Evolutionary conservation across 2,888 invertebrate species (phyloP), one percentile per base, ranked within the genome.

Genomic region (Nasonia oneida): DNA sequence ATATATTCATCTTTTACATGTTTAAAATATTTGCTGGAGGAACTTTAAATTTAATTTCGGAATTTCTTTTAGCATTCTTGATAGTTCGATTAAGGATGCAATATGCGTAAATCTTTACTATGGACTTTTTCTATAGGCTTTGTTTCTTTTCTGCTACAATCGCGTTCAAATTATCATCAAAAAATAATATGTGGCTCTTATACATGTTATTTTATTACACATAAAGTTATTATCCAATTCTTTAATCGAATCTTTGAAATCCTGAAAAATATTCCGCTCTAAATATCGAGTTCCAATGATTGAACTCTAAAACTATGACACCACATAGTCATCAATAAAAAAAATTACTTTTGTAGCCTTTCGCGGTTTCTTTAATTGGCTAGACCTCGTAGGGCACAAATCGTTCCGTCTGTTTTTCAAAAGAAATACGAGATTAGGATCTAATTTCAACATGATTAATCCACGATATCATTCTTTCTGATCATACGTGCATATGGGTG

Each of bases 401-500:
- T 78, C 23, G 23, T 77, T 77, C 18, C 18, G 23, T 47, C 73
- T 73, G 6, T 50, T 64, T 23, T 23, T 39, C 83, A 74, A 79
- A 64, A 14, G 37, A 67, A 57, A 39, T 33, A n/a, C n/a, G 47
- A 73, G 47, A 42, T 47, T 73, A 73, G 4, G 4, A 18, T 53
- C 2, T 15, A 73, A 37, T 47, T 64, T 47, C 67, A 64, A 75
- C 57, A 18, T 37, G 42, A 75, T 70, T 75, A 57, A 70, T 57
- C 70, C 76, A 67, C 33, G 37, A 37, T 39, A 57, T 78, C 83
- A 73, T 47, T 77, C 67, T 82, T 15, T 61, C 47, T 6, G 33
- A 67, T 23, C 12, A 67, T 61, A 61, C 1, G n/a, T 33, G 33
- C 33, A 67, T 5, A 67, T 23, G 14, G 29, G 29, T 67, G 53